Evolutionary conservation across 2,113 vertebrate genomes (phyloP).

Genomic region (Kryptolebias marmoratus): DNA sequence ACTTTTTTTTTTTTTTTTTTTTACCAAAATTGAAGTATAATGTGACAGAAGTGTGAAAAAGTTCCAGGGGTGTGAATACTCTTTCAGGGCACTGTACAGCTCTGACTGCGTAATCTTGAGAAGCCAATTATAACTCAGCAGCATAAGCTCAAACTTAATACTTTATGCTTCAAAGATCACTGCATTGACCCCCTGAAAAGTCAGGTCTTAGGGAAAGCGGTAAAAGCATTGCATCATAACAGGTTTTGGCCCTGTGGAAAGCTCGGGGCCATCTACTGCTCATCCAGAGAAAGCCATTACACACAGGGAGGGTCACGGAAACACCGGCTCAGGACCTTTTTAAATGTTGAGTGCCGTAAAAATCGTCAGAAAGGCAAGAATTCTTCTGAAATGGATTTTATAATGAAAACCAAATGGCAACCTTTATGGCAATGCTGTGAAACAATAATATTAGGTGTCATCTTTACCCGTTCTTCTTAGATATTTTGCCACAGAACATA

Average conservation of each 20-base stretch:
- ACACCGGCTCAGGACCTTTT: conserved; percentile 38
- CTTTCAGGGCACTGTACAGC: neutral
- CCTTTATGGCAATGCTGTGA: neutral
- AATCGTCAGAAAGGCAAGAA: conserved; percentile 16
- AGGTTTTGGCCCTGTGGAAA: conserved; percentile 38
- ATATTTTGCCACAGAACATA: neutral
- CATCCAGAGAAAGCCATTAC: conserved; percentile 60
- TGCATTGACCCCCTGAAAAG: conserved; percentile 58
- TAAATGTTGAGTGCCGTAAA: conserved; percentile 20
- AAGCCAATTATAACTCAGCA: conserved; percentile 48
- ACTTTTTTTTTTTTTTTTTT: neutral
- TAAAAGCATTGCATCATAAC: conserved; percentile 67
- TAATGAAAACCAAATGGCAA: conserved; percentile 6
- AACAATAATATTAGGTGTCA: neutral
- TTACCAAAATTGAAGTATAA: neutral
- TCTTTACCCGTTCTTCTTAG: neutral
- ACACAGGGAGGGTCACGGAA: conserved; percentile 39
- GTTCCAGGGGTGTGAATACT: neutral
- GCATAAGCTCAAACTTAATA: conserved; percentile 45
- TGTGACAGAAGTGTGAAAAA: neutral
- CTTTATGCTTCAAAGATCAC: conserved; percentile 48
- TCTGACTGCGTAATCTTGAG: conserved; percentile 26
- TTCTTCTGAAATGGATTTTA: conserved; percentile 11
- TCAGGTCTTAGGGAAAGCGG: conserved; percentile 48
- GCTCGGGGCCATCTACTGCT: conserved; percentile 43